phyloP scores from a whole-genome alignment of 2,113 vertebrate species.

The Odontesthes bonariensis region DNA sequence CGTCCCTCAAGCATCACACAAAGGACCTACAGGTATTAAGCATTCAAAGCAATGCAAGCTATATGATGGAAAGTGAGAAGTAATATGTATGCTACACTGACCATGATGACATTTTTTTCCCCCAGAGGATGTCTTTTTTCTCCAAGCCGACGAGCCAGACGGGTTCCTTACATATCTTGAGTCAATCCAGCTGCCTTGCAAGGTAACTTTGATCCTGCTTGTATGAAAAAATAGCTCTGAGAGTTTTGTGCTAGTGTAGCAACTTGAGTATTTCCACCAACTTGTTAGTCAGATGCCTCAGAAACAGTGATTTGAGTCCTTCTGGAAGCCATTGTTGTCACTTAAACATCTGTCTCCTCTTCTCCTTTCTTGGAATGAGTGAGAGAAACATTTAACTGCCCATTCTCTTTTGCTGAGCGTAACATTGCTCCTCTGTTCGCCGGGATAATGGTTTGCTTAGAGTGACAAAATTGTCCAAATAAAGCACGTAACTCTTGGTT shows the following conservation, averaged over 20 bases:
- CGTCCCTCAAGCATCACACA: no score
- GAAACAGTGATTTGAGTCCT: conserved; percentile 40
- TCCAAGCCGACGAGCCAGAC: neutral
- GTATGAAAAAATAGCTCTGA: neutral
- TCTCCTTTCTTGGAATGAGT: conserved; percentile 46
- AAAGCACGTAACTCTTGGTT: conserved; percentile 38
- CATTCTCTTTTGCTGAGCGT: conserved; percentile 44
- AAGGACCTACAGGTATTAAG: no score
- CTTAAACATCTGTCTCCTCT: conserved; percentile 53
- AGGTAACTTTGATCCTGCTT: conserved; percentile 6
- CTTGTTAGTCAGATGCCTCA: conserved; percentile 10
- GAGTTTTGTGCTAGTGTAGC: conserved; percentile 22
- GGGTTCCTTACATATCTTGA: neutral
- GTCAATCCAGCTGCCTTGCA: neutral
- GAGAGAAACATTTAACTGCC: conserved; percentile 49
- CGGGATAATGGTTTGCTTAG: conserved; percentile 35
- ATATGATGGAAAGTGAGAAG: neutral
- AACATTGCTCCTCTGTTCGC: conserved; percentile 35
- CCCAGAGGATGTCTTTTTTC: neutral
- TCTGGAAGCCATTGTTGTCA: conserved; percentile 48
- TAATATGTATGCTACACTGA: neutral
- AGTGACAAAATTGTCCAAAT: conserved; percentile 55
- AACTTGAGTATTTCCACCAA: neutral
- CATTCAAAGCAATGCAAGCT: neutral
- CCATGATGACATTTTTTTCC: neutral